Base-by-base conservation (phyloP, 1,140 invertebrate genomes). In the Psilanteris sp. region DNA sequence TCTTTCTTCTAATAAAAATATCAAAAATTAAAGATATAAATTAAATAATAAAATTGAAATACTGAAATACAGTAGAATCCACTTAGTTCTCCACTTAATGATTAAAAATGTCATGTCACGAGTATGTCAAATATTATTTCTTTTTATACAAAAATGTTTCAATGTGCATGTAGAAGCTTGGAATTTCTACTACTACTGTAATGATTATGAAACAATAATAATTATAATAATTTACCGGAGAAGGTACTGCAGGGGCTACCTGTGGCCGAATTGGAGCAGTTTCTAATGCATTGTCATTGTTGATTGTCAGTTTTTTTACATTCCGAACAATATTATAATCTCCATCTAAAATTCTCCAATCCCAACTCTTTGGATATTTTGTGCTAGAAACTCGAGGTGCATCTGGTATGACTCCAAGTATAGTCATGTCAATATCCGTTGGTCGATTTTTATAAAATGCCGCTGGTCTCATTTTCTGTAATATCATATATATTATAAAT, bases 391-490 rank as follows among this genome's bases (percentile, higher is more conserved):
- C 91, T 73, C 94, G 89, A 4, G 95, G 94, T 16, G 94, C 94
- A 31, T 95, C 94, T 3, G 95, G 95, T 67, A 96, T 85, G 24
- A 91, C 89, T 37, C 90, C 89, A n/a, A 96, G 85, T 22, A 90
- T 83, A 46, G 90, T 90, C 41, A 91, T 88, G 66, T 96, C 94
- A 9, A 96, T 89, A 83, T 96, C 95, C 36, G 91, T 90, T 1
- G 91, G 90, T 77, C 94, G 93, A 61, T 91, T 93, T 77, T 91
- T 90, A 79, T 97, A 96, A 83, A 94, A 95, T 2, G 90, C 91
- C 0, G 95, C 90, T 3, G 93, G 92, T 89, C 94, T 95, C 82
- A 94, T 93, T 92, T 92, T 94, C 95, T 97, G 86, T 22, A 43
- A 34, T 13, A 13, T 34, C 91, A n/a, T n/a, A 20, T 20, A 20